Evolutionary conservation across 2,888 invertebrate species (phyloP).

Genomic region (Sialis lutaria): DNA sequence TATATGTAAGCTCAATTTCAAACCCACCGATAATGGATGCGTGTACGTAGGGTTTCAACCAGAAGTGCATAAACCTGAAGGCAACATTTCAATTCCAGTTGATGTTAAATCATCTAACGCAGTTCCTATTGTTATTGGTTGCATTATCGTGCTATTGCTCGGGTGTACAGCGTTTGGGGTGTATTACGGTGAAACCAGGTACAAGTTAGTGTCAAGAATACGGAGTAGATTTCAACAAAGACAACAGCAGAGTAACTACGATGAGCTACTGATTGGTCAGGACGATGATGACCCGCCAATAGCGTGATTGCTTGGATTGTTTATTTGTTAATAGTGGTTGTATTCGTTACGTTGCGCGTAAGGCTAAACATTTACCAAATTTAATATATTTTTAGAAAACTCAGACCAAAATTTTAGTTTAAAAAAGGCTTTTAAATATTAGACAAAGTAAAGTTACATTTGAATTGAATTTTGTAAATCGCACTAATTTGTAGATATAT

Average conservation of each 20-base stretch:
- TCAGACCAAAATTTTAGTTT: no score
- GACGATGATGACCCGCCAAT: conserved; percentile 22
- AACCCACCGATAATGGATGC: conserved; percentile 1
- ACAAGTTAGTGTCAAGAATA: conserved; percentile 2
- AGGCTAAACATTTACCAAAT: no score
- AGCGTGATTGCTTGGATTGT: conserved; percentile 2
- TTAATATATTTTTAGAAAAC: no score
- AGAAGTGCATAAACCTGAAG: neutral
- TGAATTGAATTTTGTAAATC: no score
- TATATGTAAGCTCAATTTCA: conserved; percentile 1
- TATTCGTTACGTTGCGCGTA: no score
- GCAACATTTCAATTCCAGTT: neutral
- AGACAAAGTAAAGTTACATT: no score
- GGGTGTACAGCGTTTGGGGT: neutral
- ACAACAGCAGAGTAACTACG: conserved; percentile 20
- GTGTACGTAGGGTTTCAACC: neutral
- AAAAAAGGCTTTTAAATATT: no score
- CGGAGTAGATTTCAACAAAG: neutral
- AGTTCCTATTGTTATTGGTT: neutral
- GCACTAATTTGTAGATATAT: no score
- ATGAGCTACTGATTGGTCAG: conserved; percentile 27
- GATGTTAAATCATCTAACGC: neutral
- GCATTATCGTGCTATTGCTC: neutral
- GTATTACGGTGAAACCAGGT: conserved; percentile 3
- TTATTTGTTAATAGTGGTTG: neutral